These are phyloP conservation scores for Macaca nemestrina DNA, from an alignment of 2,113 vertebrate genomes.

Conservation along the genomic window DNA sequence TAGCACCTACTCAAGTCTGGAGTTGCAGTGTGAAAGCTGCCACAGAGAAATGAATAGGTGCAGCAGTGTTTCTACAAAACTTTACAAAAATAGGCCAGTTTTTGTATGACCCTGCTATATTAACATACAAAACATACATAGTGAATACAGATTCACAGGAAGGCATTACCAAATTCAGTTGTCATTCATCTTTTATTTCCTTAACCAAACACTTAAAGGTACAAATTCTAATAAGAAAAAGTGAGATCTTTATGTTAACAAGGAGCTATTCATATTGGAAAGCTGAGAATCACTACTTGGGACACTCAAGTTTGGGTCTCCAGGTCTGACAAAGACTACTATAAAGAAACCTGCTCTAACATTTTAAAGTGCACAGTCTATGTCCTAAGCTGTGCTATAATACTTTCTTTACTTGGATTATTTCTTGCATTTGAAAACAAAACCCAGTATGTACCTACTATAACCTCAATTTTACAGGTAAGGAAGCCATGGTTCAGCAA, in stretches of 20 bases:
- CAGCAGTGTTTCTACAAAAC: neutral
- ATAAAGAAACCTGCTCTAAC: neutral
- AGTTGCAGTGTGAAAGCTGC: neutral
- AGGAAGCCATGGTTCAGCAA: neutral
- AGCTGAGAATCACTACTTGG: neutral
- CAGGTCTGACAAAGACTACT: neutral
- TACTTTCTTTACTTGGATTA: neutral
- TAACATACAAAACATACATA: neutral
- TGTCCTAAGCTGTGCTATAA: neutral
- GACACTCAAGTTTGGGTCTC: neutral
- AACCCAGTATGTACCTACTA: conserved; percentile 21
- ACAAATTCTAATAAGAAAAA: conserved; percentile 45
- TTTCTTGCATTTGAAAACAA: conserved; percentile 30
- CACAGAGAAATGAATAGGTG: conserved; percentile 1
- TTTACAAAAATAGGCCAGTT: neutral
- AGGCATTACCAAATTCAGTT: neutral
- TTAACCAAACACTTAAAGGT: conserved; percentile 31
- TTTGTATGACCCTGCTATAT: neutral
- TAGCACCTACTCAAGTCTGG: neutral
- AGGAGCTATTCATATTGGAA: neutral
- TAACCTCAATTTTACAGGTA: neutral
- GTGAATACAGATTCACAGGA: conserved; percentile 37
- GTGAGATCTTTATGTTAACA: conserved; percentile 7
- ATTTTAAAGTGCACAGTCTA: neutral
- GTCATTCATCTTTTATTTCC: conserved; percentile 49